These are phyloP conservation scores for Eptatretus atami DNA, from an alignment of 2,797 vertebrate genomes.

Conservation along the genomic window DNA sequence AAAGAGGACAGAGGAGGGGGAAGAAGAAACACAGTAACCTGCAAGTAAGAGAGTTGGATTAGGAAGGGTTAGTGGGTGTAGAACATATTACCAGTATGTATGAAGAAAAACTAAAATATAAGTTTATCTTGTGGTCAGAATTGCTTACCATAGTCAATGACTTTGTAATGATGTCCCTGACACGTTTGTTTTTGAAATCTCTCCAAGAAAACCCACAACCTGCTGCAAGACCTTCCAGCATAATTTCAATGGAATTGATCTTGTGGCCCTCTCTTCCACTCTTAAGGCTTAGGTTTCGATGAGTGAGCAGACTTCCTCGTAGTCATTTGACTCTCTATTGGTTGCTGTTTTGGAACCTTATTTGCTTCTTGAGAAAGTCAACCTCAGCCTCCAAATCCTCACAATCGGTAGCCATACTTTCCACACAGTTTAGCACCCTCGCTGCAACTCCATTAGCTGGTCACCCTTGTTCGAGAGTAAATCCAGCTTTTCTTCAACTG, in stretches of 20 bases:
- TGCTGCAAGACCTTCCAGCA: conserved; percentile 25
- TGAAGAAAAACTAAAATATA: too few species aligned
- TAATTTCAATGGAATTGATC: conserved; percentile 26
- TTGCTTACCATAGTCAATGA: too few species aligned
- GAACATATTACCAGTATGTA: too few species aligned
- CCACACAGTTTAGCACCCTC: conserved; percentile 15
- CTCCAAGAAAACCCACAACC: conserved; percentile 21
- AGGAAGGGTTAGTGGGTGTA: too few species aligned
- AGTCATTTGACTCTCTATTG: conserved; percentile 7
- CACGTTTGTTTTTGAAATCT: conserved; percentile 30
- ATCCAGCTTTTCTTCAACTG: conserved; percentile 25
- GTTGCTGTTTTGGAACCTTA: too few species aligned
- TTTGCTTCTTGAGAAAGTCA: not conserved
- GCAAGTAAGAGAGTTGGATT: too few species aligned
- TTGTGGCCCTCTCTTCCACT: conserved; percentile 20
- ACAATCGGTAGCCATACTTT: too few species aligned
- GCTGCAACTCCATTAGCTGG: conserved; percentile 22
- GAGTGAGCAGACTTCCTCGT: conserved; percentile 22
- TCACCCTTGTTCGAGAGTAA: conserved; percentile 29
- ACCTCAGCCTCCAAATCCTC: conserved; percentile 5
- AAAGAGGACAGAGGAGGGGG: too few species aligned
- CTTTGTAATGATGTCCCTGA: conserved; percentile 23
- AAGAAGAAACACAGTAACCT: too few species aligned
- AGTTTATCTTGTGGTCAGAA: too few species aligned
- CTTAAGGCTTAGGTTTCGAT: conserved; percentile 21